Evolutionary conservation across 1,140 invertebrate species (phyloP).

Genomic region (Atta cephalotes): DNA sequence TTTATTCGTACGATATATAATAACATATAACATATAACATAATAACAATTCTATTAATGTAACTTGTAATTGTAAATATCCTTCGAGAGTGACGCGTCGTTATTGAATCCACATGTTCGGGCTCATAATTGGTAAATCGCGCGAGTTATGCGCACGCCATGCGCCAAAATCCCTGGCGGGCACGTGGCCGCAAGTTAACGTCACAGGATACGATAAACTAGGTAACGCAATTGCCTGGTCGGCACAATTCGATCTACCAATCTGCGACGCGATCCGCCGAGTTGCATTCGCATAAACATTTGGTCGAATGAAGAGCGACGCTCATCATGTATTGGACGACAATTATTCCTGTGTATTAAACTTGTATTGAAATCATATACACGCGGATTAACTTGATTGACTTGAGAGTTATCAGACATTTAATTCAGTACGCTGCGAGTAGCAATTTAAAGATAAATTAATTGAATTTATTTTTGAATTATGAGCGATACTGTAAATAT

Average conservation of each 20-base stretch:
- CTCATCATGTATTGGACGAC: neutral
- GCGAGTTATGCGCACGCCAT: constrained; percentile 34
- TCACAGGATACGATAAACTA: constrained; percentile 43
- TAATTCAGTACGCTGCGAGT: neutral
- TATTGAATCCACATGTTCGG: constrained; percentile 36
- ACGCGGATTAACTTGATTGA: constrained; percentile 35
- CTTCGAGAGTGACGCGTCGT: neutral
- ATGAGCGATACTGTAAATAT: neutral
- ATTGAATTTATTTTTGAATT: neutral
- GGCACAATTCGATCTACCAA: constrained; percentile 33
- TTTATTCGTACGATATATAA: too few species aligned
- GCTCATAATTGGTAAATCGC: constrained; percentile 26
- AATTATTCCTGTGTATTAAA: neutral
- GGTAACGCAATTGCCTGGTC: constrained; percentile 35
- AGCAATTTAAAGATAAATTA: constrained; percentile 17
- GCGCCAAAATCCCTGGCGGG: constrained; percentile 28
- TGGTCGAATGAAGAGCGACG: neutral
- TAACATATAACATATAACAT: too few species aligned
- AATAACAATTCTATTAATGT: neutral
- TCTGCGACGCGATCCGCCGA: constrained; percentile 28
- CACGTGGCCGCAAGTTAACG: constrained; percentile 28
- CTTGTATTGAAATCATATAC: constrained; percentile 15
- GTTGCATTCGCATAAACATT: constrained; percentile 6
- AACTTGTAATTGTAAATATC: constrained; percentile 13
- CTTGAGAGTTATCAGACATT: constrained; percentile 10